A percentile compares a stretch with the other conserved stretches of the same genome.
Evolutionary conservation across 2,113 vertebrate genomes (phyloP).

Genomic region (Oreochromis aureus): DNA sequence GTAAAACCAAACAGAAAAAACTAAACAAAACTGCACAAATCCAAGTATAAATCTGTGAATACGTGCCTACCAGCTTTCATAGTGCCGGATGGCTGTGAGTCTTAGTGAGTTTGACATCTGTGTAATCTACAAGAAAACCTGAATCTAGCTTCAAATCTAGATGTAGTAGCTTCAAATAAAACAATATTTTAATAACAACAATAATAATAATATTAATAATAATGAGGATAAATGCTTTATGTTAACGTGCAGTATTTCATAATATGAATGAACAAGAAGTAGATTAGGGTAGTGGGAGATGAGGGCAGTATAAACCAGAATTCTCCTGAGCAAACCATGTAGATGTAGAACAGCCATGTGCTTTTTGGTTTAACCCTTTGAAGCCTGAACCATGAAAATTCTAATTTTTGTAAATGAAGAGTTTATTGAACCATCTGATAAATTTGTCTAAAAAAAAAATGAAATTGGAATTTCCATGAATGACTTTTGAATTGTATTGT

Average conservation of each 20-base stretch:
- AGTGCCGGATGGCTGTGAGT: background rate
- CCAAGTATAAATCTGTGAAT: background rate
- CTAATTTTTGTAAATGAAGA: background rate
- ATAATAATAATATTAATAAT: background rate
- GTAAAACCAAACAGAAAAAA: background rate
- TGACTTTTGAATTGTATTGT: background rate
- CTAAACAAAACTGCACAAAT: background rate
- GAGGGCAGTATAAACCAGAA: background rate
- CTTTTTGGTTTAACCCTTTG: background rate
- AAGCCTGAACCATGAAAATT: background rate
- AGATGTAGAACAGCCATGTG: background rate
- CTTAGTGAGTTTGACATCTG: background rate
- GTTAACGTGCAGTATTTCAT: background rate
- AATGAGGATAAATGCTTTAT: background rate
- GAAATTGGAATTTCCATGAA: background rate
- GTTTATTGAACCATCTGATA: background rate
- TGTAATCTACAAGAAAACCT: background rate
- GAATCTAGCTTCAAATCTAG: background rate
- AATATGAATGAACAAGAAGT: constrained; percentile 8
- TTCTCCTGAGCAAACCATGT: background rate
- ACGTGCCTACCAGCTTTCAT: background rate
- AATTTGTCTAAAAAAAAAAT: background rate
- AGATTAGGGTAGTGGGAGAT: background rate
- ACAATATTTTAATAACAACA: background rate
- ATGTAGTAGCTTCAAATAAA: background rate